Base-by-base conservation (phyloP, 2,888 invertebrate genomes). In the Epistrophella euchroma region DNA sequence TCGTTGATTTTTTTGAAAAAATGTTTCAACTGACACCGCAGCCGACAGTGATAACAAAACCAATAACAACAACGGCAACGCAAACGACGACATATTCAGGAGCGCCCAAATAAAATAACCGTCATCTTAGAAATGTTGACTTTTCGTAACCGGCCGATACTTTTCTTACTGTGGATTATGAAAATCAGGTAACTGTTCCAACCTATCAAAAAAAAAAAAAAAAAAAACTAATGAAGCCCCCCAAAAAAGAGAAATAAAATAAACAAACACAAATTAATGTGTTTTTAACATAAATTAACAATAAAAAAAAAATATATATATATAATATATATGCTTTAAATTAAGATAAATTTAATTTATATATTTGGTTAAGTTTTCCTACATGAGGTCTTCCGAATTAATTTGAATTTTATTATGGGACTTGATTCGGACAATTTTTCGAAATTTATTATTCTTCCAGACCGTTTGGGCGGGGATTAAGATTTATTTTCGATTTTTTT, bases 161-260 rank as follows among this genome's bases (percentile, higher is more conserved):
- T 92, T 89, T 91, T 91, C 89, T 89, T 92, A 89, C 89, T 92
- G 90, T 92, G 92, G 92, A 92, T 92, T 89, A 92, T 91, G 91
- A 91, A 92, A 92, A 91, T 92, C 90, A 92, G 92, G 92, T 92
- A 91, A 90, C 86, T 86, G 82, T 82, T 70, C 40, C 0, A 28
- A 43, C 2, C 19, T n/a, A n/a, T n/a, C n/a, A n/a, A n/a, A n/a
- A n/a, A n/a, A 40, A 32, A 32, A 32, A 32, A 66, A 40, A 66
- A 47, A 66, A 50, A 32, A 45, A 45, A 28, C 6, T 47, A 78
- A 56, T 35, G 73, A 79, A 37, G 35, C 11, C 10, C 17, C 15
- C n/a, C 10, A 56, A 32, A 56, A 35, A 58, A 19, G 17, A 35
- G 7, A 47, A 35, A 17, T 17, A 68, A 68, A 68, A 52, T 52